Evolutionary conservation across 1,140 invertebrate species (phyloP), one percentile per base, ranked within the genome.

Genomic region (Cryptotermes secundus): DNA sequence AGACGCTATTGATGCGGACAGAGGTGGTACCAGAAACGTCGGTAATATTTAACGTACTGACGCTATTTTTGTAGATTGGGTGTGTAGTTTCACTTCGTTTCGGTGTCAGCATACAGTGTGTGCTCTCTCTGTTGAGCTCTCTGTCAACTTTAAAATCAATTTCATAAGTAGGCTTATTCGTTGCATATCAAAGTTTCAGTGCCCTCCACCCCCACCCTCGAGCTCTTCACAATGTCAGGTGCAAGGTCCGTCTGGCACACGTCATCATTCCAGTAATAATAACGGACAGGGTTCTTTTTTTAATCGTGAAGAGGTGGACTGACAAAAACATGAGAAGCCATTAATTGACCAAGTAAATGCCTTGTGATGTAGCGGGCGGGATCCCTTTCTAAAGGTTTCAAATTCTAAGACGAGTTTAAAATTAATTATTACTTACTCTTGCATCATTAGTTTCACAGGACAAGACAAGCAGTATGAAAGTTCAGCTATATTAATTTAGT

Each of bases 251-350:
- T 72, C 59, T n/a, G 59, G 59, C n/a, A 72, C 59, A 72, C n/a
- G n/a, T 72, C 59, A 31, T 72, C 59, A 72, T 72, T 72, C n/a
- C n/a, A 72, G 31, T 72, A 72, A 72, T 72, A 72, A 31, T 72
- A 72, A 72, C 59, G 59, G 59, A 31, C 59, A 31, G 6, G 59
- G 7, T 6, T 31, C 31, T 72, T n/a, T n/a, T n/a, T n/a, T 72
- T 72, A 10, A 72, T 31, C 26, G 26, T n/a, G n/a, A 72, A 72
- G n/a, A 31, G n/a, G 31, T 72, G 59, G 7, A 72, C 59, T 4
- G 31, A 72, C 26, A 72, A 72, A 72, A 72, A 72, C 10, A 7
- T 31, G 19, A 72, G 26, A 31, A 14, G 59, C 59, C 14, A 31
- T 72, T 72, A 72, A 72, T 72, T 72, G 59, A 9, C 59, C n/a